Evolutionary conservation across 2,888 invertebrate genomes (phyloP).

Genomic region (Rhopalosiphum nymphaeae): DNA sequence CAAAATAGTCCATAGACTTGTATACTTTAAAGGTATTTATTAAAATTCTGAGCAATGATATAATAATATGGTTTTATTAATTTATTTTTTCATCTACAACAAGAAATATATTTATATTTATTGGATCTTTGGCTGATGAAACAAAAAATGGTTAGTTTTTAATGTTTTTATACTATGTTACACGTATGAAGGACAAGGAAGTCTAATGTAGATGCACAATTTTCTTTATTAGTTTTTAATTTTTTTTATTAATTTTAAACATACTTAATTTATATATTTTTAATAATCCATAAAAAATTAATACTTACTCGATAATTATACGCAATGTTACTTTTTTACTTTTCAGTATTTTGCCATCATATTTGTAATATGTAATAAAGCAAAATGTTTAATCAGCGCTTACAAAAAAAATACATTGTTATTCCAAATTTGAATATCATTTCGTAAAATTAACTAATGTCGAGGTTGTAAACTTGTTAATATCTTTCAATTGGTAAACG

Average conservation of each 20-base stretch:
- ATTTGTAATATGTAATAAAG: neutral
- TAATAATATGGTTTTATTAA: too few species aligned
- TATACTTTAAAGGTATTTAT: too few species aligned
- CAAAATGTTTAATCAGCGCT: neutral
- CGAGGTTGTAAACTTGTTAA: neutral
- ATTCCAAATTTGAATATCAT: neutral
- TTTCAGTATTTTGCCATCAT: neutral
- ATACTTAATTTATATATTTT: neutral
- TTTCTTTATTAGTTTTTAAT: neutral
- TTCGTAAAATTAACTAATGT: neutral
- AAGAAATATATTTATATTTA: too few species aligned
- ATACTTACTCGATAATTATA: neutral
- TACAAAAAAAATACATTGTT: neutral
- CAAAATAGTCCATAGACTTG: too few species aligned
- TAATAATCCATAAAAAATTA: neutral
- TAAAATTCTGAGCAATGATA: too few species aligned
- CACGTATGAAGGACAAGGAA: too few species aligned
- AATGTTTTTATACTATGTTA: too few species aligned
- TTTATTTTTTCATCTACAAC: too few species aligned
- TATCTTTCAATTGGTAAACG: neutral
- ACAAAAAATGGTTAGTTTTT: too few species aligned
- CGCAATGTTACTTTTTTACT: neutral
- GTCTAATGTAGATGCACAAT: too few species aligned
- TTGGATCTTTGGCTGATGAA: too few species aligned
- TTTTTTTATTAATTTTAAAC: neutral